These are phyloP conservation scores for Champsocephalus esox DNA, from an alignment of 2,797 vertebrate genomes.

Conservation along the genomic window DNA sequence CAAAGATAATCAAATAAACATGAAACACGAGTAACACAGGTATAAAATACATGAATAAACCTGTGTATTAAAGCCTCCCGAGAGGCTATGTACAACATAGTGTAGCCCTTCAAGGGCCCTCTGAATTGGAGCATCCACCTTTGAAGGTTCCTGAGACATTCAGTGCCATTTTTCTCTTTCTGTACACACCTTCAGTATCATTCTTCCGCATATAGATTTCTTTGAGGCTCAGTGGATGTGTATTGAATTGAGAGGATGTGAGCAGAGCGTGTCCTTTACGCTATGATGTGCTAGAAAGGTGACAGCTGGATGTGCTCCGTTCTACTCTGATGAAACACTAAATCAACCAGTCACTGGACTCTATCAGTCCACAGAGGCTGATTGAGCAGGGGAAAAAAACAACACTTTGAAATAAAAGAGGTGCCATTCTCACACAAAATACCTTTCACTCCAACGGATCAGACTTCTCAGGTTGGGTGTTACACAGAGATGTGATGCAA, in stretches of 20 bases:
- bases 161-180: not conserved
- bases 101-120: not conserved
- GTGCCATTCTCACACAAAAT: slow-evolving; percentile 11
- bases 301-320: slow-evolving; percentile 31
- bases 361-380: slow-evolving; percentile 7
- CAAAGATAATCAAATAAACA: too few relatives aligned
- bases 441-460: slow-evolving; percentile 1
- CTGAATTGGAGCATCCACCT: not conserved
- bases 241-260: slow-evolving; percentile 5
- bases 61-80: too few relatives aligned
- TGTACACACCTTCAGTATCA: not conserved
- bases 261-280: slow-evolving; percentile 34
- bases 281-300: slow-evolving; percentile 35
- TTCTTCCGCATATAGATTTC: slow-evolving; percentile 8
- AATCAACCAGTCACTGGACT: slow-evolving; percentile 30
- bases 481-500: not conserved
- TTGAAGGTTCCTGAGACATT: not conserved
- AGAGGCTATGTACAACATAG: not conserved
- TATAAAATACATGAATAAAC: too few relatives aligned
- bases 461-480: slow-evolving; percentile 6
- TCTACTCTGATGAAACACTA: slow-evolving; percentile 23
- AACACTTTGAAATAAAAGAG: slow-evolving; percentile 13
- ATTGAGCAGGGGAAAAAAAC: slow-evolving; percentile 11
- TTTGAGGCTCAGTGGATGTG: slow-evolving; percentile 11
- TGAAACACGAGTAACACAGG: too few relatives aligned